Base-by-base conservation (phyloP, 2,888 invertebrate genomes). In the Lymantria dispar region DNA sequence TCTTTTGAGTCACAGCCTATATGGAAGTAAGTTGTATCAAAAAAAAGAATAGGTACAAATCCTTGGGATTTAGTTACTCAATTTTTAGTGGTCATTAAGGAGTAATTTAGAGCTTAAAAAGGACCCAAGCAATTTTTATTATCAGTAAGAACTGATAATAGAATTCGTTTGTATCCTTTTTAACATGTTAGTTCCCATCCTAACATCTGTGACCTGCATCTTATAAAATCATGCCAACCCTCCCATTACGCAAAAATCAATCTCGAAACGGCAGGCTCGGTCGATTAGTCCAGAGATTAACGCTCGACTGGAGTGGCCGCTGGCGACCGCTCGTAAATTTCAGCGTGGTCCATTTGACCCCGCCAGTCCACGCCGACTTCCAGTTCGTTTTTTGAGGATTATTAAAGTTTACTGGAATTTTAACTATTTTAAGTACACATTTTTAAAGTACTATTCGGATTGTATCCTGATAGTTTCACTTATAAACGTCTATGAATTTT, bases 341-440 rank as follows among this genome's bases (percentile, higher is more conserved):
- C 55, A 54, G 12, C 51, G 58, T 64, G 73, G 68, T 62, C 69
- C 65, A 76, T 76, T 76, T 68, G 74, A 64, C 60, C 58, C 65
- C 65, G 60, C 62, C 61, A 67, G 59, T 52, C 54, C 49, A 47
- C 45, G 53, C 53, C 64, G 54, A 56, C 59, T 67, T 59, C 52
- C 52, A 62, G 59, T 58, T 48, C 22, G 44, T 62, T 58, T 66
- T 56, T 64, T 58, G 51, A 56, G 46, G 50, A 50, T 52, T 66
- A 52, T 48, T 52, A 48, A 42, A 52, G 41, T 48, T 52, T 44
- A 48, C 36, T 38, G 38, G 36, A 33, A 14, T 47, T 52, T 45
- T 44, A 5, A 14, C 10, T 29, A 39, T 15, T 51, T 47, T 10
- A 51, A 47, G 37, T 36, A 36, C 36, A 36, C 13, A 12, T 15